These are phyloP conservation scores for Lepidonotus clava DNA, from an alignment of 2,888 invertebrate genomes.

Conservation along the genomic window DNA sequence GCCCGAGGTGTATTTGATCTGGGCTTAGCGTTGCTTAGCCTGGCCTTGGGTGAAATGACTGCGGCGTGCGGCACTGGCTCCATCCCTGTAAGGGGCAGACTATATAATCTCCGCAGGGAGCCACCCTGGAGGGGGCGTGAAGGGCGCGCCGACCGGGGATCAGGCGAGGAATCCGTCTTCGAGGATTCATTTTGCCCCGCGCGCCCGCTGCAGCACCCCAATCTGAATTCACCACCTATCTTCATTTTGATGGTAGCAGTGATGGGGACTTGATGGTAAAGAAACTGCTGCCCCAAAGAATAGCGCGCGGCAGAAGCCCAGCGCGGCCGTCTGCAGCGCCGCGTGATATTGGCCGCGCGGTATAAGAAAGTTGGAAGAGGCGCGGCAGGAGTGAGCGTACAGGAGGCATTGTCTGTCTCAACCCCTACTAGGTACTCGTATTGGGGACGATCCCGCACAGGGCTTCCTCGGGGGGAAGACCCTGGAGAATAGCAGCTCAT, in stretches of 20 bases:
- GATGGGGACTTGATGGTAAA: too few relatives aligned
- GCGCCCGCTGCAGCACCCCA: background rate
- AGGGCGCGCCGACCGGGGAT: constrained; percentile 11
- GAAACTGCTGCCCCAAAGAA: too few relatives aligned
- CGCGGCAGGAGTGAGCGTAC: too few relatives aligned
- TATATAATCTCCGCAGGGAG: background rate
- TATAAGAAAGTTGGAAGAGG: background rate
- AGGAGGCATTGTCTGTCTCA: too few relatives aligned
- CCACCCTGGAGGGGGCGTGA: background rate
- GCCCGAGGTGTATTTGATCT: constrained; percentile 2
- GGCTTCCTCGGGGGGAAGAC: background rate
- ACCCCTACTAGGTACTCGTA: too few relatives aligned
- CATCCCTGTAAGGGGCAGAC: background rate
- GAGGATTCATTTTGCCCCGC: constrained; percentile 12
- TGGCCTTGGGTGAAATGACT: background rate
- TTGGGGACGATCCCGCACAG: too few relatives aligned
- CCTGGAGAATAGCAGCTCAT: background rate
- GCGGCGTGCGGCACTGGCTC: background rate
- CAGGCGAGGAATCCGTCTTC: background rate
- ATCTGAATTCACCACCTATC: constrained; percentile 1
- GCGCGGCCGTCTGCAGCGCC: too few relatives aligned
- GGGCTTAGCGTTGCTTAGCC: constrained; percentile 10
- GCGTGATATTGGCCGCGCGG: background rate
- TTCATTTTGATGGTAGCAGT: background rate
- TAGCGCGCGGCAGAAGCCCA: too few relatives aligned